Conservation (phyloP, 2,888 invertebrate genomes). For the Cantharis rufa region DNA sequence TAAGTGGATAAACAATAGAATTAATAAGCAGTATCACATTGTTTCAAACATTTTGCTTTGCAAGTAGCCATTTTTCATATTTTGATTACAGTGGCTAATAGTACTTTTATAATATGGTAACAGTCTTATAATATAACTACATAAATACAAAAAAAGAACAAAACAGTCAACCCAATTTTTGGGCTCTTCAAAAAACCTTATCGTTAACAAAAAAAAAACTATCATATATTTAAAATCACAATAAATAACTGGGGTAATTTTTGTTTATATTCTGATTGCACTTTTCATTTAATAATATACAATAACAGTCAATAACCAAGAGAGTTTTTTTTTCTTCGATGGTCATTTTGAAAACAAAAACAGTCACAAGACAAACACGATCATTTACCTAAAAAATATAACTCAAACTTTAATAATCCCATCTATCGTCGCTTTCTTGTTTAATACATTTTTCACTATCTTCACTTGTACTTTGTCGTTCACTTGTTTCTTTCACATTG, state of each 20-base stretch:
- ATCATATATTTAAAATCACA: conserved; percentile 44
- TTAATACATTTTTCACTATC: conserved; percentile 61
- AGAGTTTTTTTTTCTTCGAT: conserved; percentile 7
- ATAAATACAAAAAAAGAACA: conserved; percentile 47
- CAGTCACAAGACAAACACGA: conserved; percentile 25
- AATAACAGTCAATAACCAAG: conserved; percentile 27
- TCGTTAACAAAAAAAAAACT: conserved; percentile 30
- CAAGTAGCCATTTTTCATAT: conserved; percentile 47
- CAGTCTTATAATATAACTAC: conserved; percentile 57
- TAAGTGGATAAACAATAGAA: conserved; percentile 42
- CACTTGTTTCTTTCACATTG: conserved; percentile 43
- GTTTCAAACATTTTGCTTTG: conserved; percentile 55
- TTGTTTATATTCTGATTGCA: conserved; percentile 44
- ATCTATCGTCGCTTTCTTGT: conserved; percentile 65
- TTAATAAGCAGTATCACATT: conserved; percentile 55
- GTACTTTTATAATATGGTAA: conserved; percentile 53
- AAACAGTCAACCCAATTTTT: conserved; percentile 30
- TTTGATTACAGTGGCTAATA: conserved; percentile 41
- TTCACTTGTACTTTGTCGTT: conserved; percentile 40
- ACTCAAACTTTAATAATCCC: conserved; percentile 60
- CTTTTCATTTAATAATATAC: conserved; percentile 32
- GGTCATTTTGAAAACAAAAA: conserved; percentile 9
- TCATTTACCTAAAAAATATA: conserved; percentile 20
- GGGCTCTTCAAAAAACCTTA: conserved; percentile 30
- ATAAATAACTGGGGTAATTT: conserved; percentile 49